phyloP scores from a whole-genome alignment of 2,113 vertebrate species.

The Pogonocichla stellata region DNA sequence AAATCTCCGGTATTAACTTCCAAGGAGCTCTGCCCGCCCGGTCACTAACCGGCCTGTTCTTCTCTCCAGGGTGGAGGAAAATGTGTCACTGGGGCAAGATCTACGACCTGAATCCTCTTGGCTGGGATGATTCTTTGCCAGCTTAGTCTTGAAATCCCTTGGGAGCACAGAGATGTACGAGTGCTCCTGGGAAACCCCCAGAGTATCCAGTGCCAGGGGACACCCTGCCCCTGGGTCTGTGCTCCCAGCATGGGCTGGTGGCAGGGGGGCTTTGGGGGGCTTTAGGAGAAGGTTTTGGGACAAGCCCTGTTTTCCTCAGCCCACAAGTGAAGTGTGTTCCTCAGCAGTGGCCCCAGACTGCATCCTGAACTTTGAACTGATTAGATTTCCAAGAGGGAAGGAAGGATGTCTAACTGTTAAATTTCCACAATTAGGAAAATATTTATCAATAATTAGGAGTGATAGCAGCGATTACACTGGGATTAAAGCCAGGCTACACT shows the following conservation, averaged over 20 bases:
- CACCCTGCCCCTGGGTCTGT: accelerated
- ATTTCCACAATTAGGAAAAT: constrained; percentile 54
- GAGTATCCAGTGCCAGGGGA: no score
- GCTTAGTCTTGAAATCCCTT: not conserved
- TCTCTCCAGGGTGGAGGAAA: not conserved
- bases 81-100: not conserved
- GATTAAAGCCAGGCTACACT: constrained; percentile 34
- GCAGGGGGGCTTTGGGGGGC: no score
- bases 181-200: not conserved
- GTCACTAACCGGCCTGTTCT: accelerated
- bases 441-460: constrained; percentile 47
- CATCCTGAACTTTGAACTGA: not conserved
- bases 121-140: accelerated
- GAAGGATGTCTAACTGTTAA: constrained; percentile 56
- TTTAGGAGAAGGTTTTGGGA: not conserved
- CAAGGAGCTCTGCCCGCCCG: not conserved
- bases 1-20: not conserved
- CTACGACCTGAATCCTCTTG: not conserved
- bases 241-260: not conserved
- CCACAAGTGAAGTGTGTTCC: accelerated
- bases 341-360: accelerated
- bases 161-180: accelerated
- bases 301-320: not conserved
- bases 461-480: constrained; percentile 26
- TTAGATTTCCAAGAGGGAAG: constrained; percentile 39